A percentile compares a stretch with the other conserved stretches of the same genome.
Conservation (phyloP, 2,113 vertebrate species). For the Vimba vimba region DNA sequence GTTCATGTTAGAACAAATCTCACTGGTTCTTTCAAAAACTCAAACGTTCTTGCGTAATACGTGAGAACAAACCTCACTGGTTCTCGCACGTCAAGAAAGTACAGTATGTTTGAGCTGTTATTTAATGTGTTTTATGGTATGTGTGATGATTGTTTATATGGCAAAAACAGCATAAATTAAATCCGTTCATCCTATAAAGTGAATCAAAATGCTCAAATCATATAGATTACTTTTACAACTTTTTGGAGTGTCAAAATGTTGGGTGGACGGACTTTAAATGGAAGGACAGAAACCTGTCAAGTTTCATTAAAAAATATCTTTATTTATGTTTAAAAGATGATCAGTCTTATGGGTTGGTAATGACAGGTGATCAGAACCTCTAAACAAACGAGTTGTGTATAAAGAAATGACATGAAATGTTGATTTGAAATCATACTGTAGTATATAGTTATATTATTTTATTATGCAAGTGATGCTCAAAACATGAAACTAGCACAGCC, state of each 20-base stretch:
- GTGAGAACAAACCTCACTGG: background rate
- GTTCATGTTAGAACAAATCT: background rate
- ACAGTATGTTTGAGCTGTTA: background rate
- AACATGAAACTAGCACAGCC: too few relatives aligned
- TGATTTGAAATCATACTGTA: too few relatives aligned
- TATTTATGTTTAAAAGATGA: background rate
- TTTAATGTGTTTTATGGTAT: background rate
- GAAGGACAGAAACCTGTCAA: background rate
- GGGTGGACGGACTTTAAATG: background rate
- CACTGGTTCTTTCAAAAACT: background rate
- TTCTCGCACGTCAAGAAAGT: background rate
- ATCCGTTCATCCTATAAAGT: background rate
- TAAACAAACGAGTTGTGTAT: too few relatives aligned
- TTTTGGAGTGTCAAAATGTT: background rate
- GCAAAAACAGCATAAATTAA: background rate
- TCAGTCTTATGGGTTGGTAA: background rate
- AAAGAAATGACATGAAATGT: too few relatives aligned
- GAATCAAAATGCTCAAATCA: background rate
- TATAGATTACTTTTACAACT: background rate
- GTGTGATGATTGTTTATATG: background rate
- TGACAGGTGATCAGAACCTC: background rate
- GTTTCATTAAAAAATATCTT: background rate
- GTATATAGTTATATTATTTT: too few relatives aligned
- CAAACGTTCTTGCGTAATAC: background rate
- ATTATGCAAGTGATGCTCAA: too few relatives aligned